These are phyloP conservation scores for Mnemiopsis leidyi DNA, from an alignment of 37 sponge, comb jelly and placozoan species.

Conservation along the genomic window DNA sequence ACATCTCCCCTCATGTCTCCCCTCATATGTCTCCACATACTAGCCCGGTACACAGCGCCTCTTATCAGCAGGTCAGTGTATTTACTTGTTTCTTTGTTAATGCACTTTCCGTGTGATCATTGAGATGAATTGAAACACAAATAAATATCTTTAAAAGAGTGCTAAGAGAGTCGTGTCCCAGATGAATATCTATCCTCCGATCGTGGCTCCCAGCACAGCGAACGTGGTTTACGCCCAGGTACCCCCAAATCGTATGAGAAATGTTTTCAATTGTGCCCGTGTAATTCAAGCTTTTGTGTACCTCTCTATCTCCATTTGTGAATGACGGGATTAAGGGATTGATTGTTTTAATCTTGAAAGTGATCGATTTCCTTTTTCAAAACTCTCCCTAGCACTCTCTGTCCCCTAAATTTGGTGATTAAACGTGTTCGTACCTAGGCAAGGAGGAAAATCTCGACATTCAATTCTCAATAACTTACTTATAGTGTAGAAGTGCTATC, in stretches of 20 bases:
- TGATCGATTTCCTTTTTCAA: too few species aligned
- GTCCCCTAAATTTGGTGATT: background rate
- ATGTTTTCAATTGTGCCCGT: background rate
- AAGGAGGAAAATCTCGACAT: too few species aligned
- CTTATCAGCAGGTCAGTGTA: constrained; percentile 13
- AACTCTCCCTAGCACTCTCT: background rate
- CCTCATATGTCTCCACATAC: background rate
- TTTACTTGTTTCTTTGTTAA: background rate
- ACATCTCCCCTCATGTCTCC: constrained; percentile 37
- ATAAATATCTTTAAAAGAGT: background rate
- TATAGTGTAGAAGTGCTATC: too few species aligned
- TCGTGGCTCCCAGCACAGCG: background rate
- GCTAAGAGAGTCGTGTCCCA: background rate
- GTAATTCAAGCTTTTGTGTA: background rate
- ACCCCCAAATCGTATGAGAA: background rate
- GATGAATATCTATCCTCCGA: background rate
- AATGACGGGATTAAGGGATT: background rate
- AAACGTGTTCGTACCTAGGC: background rate
- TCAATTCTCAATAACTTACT: too few species aligned
- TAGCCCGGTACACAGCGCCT: background rate
- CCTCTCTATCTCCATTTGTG: constrained; percentile 3
- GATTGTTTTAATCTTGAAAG: too few species aligned
- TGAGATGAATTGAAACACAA: background rate
- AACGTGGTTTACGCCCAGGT: background rate
- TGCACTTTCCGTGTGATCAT: background rate